Conservation (phyloP, 2,113 vertebrate species). For the Phalacrocorax brasilianus region DNA sequence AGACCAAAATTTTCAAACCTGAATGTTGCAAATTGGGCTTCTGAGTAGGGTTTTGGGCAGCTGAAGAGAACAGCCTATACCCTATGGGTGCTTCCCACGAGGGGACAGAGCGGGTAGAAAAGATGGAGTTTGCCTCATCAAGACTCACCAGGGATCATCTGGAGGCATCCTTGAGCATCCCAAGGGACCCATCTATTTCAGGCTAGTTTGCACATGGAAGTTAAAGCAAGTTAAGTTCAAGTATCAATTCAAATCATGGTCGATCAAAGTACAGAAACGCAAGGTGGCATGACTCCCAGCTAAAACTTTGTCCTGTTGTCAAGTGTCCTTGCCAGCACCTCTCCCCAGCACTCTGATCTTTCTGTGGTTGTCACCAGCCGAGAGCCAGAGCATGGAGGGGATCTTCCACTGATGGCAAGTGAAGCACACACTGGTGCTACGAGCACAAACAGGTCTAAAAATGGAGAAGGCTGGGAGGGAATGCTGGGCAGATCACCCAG, state of each 20-base stretch:
- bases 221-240: conserved; percentile 11
- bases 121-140: background rate
- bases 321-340: background rate
- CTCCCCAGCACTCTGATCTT: background rate
- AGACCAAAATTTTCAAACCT: background rate
- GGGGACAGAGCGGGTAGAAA: background rate
- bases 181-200: background rate
- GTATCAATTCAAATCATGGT: background rate
- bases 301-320: background rate
- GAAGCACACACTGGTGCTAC: background rate
- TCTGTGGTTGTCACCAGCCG: background rate
- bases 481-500: background rate
- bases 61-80: background rate
- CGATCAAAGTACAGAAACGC: conserved; percentile 25
- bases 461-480: background rate
- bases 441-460: background rate
- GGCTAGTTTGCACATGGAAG: background rate
- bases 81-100: fast-evolving
- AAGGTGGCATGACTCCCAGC: background rate
- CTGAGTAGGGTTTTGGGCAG: background rate
- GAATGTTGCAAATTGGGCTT: background rate
- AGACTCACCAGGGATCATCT: conserved; percentile 27
- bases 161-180: background rate
- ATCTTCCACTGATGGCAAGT: background rate
- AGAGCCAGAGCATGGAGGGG: background rate